Base-by-base conservation (phyloP, 2,113 vertebrate genomes). In the Leucoraja erinaceus region DNA sequence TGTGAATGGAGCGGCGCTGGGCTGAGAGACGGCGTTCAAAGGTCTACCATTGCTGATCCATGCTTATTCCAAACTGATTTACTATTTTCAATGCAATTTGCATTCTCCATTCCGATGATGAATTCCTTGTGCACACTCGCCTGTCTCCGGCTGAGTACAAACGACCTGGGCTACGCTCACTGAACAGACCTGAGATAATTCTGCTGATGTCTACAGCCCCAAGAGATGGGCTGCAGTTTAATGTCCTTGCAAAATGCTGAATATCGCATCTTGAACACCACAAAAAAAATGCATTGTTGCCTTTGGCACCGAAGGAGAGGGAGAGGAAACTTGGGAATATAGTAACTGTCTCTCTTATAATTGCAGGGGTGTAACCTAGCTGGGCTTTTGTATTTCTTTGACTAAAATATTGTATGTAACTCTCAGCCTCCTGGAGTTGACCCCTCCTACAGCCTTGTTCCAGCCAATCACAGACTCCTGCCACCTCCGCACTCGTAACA, bases 401-500 rank as follows among this genome's bases (percentile, higher is more conserved):
- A 9, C 20, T 83, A 66, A 66, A 63, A 66, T 66, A 33, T 66
- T 66, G 31, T 88, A 14, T 88, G 18, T 31, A 88, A 88, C 56
- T 66, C 59, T 66, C 59, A 56, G 20, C 79, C 47, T 28, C 84
- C 56, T 66, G 28, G 79, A 22, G 16, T 7, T 20, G 38, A 25
- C 20, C 47, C 88, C 88, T 31, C 63, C 88, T 9, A 47, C 76
- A n/a, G 16, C 25, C 63, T 31, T 47, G 16, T 66, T 14, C 1
- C 88, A 70, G 28, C 88, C 88, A 91, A 91, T 91, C 88, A 38
- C 16, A 47, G 18, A 22, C n/a, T 25, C 28, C 88, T 72, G 88
- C 88, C 88, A 91, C 66, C 88, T 72, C 88, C 88, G 63, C 88
- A 91, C 59, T 91, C 88, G 59, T 88, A 88, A 63, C 79, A 83